These are phyloP conservation scores for Ophion obscuratus DNA, from an alignment of 2,888 invertebrate species.

Conservation along the genomic window DNA sequence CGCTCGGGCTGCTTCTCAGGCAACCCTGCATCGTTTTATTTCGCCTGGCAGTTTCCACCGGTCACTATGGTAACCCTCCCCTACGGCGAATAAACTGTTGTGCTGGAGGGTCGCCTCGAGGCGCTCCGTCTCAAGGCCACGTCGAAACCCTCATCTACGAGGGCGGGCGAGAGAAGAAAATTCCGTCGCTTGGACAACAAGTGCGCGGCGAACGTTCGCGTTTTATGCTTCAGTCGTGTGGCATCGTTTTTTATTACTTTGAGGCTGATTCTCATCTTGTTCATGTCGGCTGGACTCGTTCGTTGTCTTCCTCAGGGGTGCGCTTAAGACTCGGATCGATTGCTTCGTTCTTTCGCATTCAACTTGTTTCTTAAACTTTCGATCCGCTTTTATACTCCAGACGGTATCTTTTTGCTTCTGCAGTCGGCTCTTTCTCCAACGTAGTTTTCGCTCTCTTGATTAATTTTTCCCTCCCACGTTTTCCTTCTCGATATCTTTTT, in stretches of 20 bases:
- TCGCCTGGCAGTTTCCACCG: constrained; percentile 26
- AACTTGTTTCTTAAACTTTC: not conserved
- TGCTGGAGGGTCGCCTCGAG: constrained; percentile 26
- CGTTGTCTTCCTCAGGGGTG: constrained; percentile 25
- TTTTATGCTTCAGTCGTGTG: not conserved
- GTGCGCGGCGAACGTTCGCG: not conserved
- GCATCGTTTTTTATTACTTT: constrained; percentile 29
- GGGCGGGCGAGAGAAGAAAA: constrained; percentile 32
- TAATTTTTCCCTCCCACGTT: not conserved
- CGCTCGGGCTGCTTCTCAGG: not conserved
- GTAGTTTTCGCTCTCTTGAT: not conserved
- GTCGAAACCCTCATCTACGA: not conserved
- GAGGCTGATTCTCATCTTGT: constrained; percentile 21
- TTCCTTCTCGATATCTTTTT: not conserved
- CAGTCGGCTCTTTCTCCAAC: not conserved
- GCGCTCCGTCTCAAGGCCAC: constrained; percentile 45
- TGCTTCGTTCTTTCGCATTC: not conserved
- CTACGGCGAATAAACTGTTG: constrained; percentile 22
- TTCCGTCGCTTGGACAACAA: constrained; percentile 37
- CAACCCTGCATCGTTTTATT: not conserved
- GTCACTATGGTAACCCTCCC: constrained; percentile 59
- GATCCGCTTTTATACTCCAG: not conserved
- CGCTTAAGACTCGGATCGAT: constrained; percentile 52
- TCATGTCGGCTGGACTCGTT: constrained; percentile 37
- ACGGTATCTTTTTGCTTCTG: not conserved